These are phyloP conservation scores for Pyrrhia umbra DNA, from an alignment of 2,888 invertebrate genomes.

Conservation along the genomic window DNA sequence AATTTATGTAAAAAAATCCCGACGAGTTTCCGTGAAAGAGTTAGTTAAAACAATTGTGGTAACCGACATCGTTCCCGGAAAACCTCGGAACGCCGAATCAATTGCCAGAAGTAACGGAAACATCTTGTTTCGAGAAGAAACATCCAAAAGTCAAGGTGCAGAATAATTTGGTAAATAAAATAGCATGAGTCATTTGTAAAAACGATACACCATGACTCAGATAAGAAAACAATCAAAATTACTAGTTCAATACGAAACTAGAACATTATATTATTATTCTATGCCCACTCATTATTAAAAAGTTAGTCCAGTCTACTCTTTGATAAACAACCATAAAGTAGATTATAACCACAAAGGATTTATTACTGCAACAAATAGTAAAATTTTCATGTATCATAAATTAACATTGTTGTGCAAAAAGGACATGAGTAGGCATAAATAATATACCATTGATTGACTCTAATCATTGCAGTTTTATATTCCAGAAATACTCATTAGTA, in stretches of 20 bases:
- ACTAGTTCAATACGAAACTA: conserved; percentile 22
- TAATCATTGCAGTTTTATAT: conserved; percentile 19
- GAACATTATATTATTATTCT: conserved; percentile 25
- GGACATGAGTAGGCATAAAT: conserved; percentile 33
- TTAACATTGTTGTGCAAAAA: conserved; percentile 67
- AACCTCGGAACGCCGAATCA: background rate
- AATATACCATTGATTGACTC: conserved; percentile 22
- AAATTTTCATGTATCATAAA: conserved; percentile 66
- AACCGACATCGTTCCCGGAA: conserved; percentile 1
- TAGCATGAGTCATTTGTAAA: conserved; percentile 17
- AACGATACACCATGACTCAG: conserved; percentile 30
- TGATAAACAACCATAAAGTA: conserved; percentile 16
- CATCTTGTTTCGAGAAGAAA: background rate
- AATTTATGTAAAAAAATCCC: background rate
- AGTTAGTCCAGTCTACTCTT: conserved; percentile 1
- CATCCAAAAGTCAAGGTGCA: conserved; percentile 21
- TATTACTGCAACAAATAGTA: conserved; percentile 15
- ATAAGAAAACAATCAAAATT: conserved; percentile 39
- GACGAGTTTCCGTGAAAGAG: background rate
- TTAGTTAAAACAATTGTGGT: background rate
- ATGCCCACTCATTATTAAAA: conserved; percentile 1
- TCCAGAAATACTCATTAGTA: conserved; percentile 14
- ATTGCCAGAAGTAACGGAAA: conserved; percentile 21
- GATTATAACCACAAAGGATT: conserved; percentile 17
- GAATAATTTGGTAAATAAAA: conserved; percentile 29